These are phyloP conservation scores for Larimichthys polyactis DNA, from an alignment of 2,113 vertebrate species.

Conservation along the genomic window DNA sequence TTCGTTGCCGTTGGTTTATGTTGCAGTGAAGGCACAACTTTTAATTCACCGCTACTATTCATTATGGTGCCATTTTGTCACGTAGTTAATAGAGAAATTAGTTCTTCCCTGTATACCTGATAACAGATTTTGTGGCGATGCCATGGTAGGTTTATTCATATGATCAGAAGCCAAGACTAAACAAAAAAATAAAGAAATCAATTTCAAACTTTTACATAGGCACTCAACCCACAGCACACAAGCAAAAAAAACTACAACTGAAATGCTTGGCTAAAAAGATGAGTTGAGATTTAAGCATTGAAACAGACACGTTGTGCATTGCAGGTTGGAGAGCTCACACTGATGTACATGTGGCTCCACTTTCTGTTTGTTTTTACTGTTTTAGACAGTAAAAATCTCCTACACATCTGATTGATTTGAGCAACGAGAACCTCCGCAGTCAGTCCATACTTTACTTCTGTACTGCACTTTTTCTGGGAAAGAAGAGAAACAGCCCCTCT, in stretches of 20 bases:
- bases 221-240: neutral
- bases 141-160: neutral
- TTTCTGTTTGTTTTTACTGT: neutral
- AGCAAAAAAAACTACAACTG: too few relatives aligned
- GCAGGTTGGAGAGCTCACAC: neutral
- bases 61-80: too few relatives aligned
- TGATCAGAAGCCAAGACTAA: neutral
- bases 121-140: neutral
- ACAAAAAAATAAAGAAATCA: too few relatives aligned
- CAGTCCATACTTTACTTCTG: neutral
- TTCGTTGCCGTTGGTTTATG: too few relatives aligned
- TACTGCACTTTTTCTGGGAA: neutral
- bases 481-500: neutral
- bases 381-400: neutral
- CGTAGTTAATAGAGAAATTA: too few relatives aligned
- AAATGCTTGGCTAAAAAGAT: neutral
- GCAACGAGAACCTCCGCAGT: too few relatives aligned
- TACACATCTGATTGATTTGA: neutral
- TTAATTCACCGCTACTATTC: too few relatives aligned
- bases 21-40: too few relatives aligned
- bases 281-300: neutral
- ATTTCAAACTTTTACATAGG: neutral
- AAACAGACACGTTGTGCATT: neutral
- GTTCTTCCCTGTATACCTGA: too few relatives aligned
- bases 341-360: neutral